Conservation (phyloP, 2,113 vertebrate species). For the Colaptes auratus region DNA sequence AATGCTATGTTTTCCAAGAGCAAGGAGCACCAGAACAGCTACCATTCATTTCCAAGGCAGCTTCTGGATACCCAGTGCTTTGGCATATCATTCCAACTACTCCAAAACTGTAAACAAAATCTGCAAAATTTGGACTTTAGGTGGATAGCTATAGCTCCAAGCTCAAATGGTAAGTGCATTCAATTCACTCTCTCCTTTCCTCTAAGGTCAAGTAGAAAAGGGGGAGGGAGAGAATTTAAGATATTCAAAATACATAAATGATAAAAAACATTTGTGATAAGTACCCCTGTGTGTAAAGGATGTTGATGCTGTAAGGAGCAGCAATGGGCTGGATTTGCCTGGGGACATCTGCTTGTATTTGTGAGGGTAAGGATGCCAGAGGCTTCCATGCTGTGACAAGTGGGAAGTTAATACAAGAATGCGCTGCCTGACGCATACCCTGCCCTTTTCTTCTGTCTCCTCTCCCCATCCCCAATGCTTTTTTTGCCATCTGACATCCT, state of each 20-base stretch:
- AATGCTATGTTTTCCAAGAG: conserved; percentile 9
- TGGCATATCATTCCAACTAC: neutral
- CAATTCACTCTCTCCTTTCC: neutral
- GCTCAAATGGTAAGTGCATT: neutral
- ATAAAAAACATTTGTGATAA: neutral
- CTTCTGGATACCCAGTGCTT: neutral
- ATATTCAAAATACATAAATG: neutral
- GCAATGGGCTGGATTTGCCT: neutral
- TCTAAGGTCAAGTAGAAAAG: neutral
- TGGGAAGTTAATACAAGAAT: conserved; percentile 10
- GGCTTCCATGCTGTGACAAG: neutral
- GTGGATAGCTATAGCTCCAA: neutral
- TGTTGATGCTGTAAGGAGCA: neutral
- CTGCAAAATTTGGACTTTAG: neutral
- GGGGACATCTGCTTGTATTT: conserved; percentile 2
- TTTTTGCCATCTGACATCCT: neutral
- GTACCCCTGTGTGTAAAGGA: neutral
- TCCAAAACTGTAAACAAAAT: conserved; percentile 11
- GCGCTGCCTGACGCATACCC: neutral
- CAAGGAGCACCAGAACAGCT: neutral
- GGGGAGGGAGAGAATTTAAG: neutral
- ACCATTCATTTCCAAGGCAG: neutral
- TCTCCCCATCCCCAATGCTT: neutral
- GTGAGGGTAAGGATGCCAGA: neutral
- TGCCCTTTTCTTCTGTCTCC: neutral